These are phyloP conservation scores for Cabera pusaria DNA, from an alignment of 2,888 invertebrate species.

Conservation along the genomic window DNA sequence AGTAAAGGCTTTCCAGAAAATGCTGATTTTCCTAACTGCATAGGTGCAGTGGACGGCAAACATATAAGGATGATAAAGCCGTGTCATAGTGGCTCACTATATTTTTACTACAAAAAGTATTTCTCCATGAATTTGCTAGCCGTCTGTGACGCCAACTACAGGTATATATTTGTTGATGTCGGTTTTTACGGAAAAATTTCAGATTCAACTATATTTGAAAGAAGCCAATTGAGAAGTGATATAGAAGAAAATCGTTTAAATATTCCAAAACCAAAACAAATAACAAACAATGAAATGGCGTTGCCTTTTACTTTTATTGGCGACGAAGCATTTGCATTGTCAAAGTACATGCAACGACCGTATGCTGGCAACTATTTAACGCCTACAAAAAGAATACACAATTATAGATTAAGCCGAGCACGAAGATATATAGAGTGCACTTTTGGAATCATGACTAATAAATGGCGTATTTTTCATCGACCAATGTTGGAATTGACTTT, in stretches of 20 bases:
- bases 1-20: too few species aligned
- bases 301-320: neutral
- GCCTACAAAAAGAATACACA: neutral
- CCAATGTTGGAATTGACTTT: neutral
- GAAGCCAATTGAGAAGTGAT: constrained; percentile 1
- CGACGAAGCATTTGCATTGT: neutral
- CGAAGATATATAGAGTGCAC: neutral
- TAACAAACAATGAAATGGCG: neutral
- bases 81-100: too few species aligned
- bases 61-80: too few species aligned
- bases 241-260: neutral
- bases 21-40: too few species aligned
- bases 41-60: too few species aligned
- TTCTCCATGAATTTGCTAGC: too few species aligned
- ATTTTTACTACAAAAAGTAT: too few species aligned
- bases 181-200: constrained; percentile 7
- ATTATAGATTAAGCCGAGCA: neutral
- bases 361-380: neutral
- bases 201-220: constrained; percentile 6
- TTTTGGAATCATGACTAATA: neutral
- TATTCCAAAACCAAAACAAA: neutral
- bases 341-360: neutral
- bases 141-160: constrained; percentile 3
- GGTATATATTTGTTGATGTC: constrained; percentile 3
- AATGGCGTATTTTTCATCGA: neutral